Conservation (phyloP, 2,797 vertebrate species). For the Clamator glandarius region DNA sequence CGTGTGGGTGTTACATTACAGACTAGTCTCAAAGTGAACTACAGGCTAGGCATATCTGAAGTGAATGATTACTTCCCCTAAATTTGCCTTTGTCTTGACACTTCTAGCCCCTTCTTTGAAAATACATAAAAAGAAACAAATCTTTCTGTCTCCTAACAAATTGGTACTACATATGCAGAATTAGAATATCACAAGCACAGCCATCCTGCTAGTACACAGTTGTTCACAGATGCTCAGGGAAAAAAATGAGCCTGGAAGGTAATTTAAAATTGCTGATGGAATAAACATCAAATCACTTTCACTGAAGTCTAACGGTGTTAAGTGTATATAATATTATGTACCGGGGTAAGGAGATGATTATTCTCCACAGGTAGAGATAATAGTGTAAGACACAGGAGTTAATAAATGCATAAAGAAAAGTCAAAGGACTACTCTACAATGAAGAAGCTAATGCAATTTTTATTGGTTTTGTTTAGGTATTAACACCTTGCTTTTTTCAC, state of each 20-base stretch:
- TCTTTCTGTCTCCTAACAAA: background rate
- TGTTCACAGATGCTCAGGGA: background rate
- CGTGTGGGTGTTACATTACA: background rate
- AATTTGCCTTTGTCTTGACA: background rate
- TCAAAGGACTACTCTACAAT: background rate
- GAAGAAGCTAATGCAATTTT: background rate
- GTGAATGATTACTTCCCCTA: background rate
- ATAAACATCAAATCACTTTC: constrained; percentile 4
- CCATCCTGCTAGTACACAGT: background rate
- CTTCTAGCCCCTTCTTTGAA: background rate
- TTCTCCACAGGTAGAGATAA: constrained; percentile 15
- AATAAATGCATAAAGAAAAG: background rate
- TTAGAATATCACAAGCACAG: background rate
- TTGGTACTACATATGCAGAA: background rate
- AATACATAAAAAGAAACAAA: background rate
- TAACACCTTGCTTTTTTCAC: background rate
- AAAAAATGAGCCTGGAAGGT: background rate
- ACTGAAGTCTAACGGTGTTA: constrained; percentile 16
- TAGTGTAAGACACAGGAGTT: background rate
- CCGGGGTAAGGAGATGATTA: constrained; percentile 13
- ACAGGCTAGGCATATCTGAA: background rate
- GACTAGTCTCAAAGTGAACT: background rate
- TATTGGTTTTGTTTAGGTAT: background rate
- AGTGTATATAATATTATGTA: background rate
- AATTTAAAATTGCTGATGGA: constrained; percentile 12